Conservation (phyloP, 2,113 vertebrate genomes). For the Callipepla californica region DNA sequence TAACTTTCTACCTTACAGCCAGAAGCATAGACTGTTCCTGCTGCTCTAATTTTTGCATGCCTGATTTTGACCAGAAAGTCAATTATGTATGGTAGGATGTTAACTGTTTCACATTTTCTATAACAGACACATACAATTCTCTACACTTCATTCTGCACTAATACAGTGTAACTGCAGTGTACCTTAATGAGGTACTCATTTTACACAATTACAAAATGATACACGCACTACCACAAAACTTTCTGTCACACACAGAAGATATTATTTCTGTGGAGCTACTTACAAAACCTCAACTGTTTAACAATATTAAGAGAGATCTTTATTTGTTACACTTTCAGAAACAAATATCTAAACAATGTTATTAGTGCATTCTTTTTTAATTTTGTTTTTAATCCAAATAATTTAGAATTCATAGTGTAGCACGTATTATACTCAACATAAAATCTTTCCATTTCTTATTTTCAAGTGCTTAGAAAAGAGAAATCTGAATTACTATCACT, state of each 20-base stretch:
- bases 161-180: not conserved
- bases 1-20: not conserved
- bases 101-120: not conserved
- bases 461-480: not conserved
- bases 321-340: constrained; percentile 1
- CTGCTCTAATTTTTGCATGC: not conserved
- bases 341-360: constrained; percentile 19
- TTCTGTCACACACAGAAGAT: not conserved
- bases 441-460: not conserved
- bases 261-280: constrained; percentile 36
- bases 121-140: not conserved
- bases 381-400: not conserved
- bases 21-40: not conserved
- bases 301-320: constrained; percentile 16
- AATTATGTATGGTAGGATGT: not conserved
- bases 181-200: not conserved
- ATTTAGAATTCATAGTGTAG: not conserved
- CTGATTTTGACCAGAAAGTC: not conserved
- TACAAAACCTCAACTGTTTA: not conserved
- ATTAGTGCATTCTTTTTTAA: not conserved
- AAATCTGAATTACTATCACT: not conserved
- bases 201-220: not conserved
- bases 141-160: not conserved
- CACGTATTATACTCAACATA: not conserved
- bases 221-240: not conserved